Evolutionary conservation across 2,113 vertebrate species (phyloP), one percentile per base, ranked within the genome.

Genomic region (Copsychus sechellarum): DNA sequence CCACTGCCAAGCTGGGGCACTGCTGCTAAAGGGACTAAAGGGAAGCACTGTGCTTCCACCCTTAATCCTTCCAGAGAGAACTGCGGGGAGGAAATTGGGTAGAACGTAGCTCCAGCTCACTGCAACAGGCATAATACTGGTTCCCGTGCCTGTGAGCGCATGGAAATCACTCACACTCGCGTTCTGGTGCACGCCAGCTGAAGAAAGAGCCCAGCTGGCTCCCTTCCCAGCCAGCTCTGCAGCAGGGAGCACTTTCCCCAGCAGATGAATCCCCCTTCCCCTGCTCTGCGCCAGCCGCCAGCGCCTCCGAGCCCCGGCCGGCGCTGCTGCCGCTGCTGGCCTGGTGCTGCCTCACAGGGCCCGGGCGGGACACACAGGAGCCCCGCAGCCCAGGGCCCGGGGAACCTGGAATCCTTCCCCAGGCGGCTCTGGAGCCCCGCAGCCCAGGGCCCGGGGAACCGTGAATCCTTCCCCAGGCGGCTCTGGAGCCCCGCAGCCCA

Each of bases 241-340:
- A 57, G 34, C 53, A 57, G 34, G 6, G 72, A 56, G 20, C 8
- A 1, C 36, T 23, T 29, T 53, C 66, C 25, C 53, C 13, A 6
- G 53, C 80, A 85, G 2, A n/a, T 50, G 84, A 80, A 53, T n/a
- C 56, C 95, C 36, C 36, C 50, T 77, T 31, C 36, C 34, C 3
- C 1, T 0, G 8, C 36, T 1, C 43, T 4, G 38, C 10, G 12
- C 16, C 36, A 48, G 65, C 69, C 8, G 1, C 19, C 1, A 24
- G 73, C 2, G 0, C 45, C 42, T 3, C 61, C 21, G 2, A 5
- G 57, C 54, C 54, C 15, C 8, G 3, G 21, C 5, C 6, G 0
- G 33, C 2, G 14, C 66, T 61, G 12, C 58, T 34, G 79, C 58
- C 36, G 0, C 56, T 13, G 23, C 40, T 26, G 51, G 3, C 8